Conservation (phyloP, 2,888 invertebrate genomes). For the Pocota personata region DNA sequence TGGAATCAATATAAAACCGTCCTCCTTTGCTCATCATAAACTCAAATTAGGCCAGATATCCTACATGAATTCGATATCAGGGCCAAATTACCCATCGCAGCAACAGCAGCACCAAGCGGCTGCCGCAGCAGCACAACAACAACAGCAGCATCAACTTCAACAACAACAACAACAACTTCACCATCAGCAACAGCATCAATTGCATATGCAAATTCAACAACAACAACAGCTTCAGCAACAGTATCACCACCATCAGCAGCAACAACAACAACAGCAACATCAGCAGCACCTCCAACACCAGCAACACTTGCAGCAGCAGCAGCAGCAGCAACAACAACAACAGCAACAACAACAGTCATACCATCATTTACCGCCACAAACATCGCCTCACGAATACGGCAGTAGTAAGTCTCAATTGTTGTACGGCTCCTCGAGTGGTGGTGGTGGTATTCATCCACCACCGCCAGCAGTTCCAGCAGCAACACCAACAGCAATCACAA, state of each 20-base stretch:
- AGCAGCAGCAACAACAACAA: slow-evolving; percentile 73
- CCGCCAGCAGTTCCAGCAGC: slow-evolving; percentile 70
- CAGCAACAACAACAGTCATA: slow-evolving; percentile 75
- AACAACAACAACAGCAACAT: slow-evolving; percentile 64
- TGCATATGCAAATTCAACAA: slow-evolving; percentile 55
- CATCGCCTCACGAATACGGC: slow-evolving; percentile 78
- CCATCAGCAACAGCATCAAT: slow-evolving; percentile 67
- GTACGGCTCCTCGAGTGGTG: slow-evolving; percentile 62
- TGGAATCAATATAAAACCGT: slow-evolving; percentile 78
- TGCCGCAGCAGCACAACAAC: slow-evolving; percentile 41
- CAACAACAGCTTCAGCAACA: slow-evolving; percentile 63
- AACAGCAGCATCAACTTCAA: slow-evolving; percentile 51
- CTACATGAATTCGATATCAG: slow-evolving; percentile 76
- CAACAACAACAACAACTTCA: slow-evolving; percentile 59
- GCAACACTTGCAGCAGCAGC: slow-evolving; percentile 40
- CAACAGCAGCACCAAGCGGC: slow-evolving; percentile 55
- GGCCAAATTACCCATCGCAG: slow-evolving; percentile 63
- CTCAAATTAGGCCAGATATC: slow-evolving; percentile 80
- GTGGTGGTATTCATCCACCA: slow-evolving; percentile 79
- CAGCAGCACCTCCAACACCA: slow-evolving; percentile 55
- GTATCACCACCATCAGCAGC: slow-evolving; percentile 69
- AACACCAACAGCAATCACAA: slow-evolving; percentile 37
- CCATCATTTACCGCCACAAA: slow-evolving; percentile 54
- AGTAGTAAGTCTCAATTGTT: slow-evolving; percentile 76
- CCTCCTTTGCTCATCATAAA: slow-evolving; percentile 82